Percentiles rank a stretch among this genome's conserved stretches.
Conservation (phyloP, 2,888 invertebrate species). For the Endotricha flammealis region DNA sequence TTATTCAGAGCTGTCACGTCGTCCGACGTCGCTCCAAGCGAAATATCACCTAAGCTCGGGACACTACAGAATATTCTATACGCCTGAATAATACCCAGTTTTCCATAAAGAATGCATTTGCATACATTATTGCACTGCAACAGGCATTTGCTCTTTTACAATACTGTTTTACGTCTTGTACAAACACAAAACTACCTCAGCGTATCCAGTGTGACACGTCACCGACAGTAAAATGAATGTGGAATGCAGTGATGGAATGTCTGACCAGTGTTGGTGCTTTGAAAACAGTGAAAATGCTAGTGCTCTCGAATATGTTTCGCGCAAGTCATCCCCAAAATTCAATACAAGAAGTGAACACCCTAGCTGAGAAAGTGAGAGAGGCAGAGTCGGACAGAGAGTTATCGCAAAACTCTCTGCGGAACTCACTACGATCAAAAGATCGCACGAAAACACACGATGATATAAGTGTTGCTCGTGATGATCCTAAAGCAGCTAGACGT, state of each 20-base stretch:
- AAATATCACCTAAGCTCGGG: conserved; percentile 47
- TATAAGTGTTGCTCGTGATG: conserved; percentile 37
- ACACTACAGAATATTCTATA: conserved; percentile 53
- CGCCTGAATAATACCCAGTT: conserved; percentile 56
- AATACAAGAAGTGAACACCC: conserved; percentile 26
- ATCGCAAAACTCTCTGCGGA: conserved; percentile 55
- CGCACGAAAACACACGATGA: conserved; percentile 58
- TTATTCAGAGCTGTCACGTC: conserved; percentile 47
- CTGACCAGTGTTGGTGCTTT: conserved; percentile 61
- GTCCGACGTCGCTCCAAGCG: conserved; percentile 34
- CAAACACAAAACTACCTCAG: conserved; percentile 55
- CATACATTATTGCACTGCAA: conserved; percentile 45
- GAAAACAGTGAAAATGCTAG: conserved; percentile 74
- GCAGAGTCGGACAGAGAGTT: conserved; percentile 6
- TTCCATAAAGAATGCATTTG: conserved; percentile 60
- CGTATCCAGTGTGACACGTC: conserved; percentile 35
- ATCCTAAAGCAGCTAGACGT: conserved; percentile 37
- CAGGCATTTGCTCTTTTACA: conserved; percentile 34
- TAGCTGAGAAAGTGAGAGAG: conserved; percentile 5
- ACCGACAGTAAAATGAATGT: conserved; percentile 53
- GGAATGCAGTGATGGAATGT: conserved; percentile 77
- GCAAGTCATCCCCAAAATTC: conserved; percentile 57
- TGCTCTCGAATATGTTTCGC: conserved; percentile 70
- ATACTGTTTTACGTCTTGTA: conserved; percentile 26
- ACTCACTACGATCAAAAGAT: conserved; percentile 55